phyloP scores from a whole-genome alignment of 2,888 invertebrate genomes.

The Ramazzottius varieornatus region DNA sequence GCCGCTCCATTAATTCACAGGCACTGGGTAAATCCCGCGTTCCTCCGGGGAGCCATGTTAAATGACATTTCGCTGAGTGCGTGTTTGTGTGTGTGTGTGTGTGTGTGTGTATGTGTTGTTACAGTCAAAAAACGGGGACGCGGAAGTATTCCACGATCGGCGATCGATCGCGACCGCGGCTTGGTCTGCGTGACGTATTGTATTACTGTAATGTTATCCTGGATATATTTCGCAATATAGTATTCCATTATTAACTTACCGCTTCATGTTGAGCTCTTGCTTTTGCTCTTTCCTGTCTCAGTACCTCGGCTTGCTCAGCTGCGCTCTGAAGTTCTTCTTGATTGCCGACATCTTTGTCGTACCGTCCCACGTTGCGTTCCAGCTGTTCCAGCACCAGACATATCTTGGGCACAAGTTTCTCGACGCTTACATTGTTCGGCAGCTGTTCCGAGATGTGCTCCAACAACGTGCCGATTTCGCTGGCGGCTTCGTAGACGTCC shows the following conservation, averaged over 20 bases:
- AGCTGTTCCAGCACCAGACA: background rate
- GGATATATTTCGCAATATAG: too few relatives aligned
- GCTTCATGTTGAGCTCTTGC: background rate
- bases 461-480: background rate
- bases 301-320: background rate
- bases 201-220: too few relatives aligned
- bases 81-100: too few relatives aligned
- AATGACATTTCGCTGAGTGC: too few relatives aligned
- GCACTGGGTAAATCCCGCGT: too few relatives aligned
- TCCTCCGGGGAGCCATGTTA: too few relatives aligned
- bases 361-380: background rate
- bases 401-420: background rate
- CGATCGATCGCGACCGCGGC: too few relatives aligned
- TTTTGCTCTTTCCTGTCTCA: background rate
- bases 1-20: too few relatives aligned
- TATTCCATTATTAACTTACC: background rate
- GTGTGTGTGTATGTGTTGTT: too few relatives aligned
- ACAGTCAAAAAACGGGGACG: too few relatives aligned
- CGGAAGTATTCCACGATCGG: too few relatives aligned
- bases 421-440: background rate
- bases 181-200: too few relatives aligned
- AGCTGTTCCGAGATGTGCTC: background rate
- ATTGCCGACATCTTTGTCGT: background rate
- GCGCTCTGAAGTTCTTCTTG: background rate
- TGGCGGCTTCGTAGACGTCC: constrained; percentile 4